These are phyloP conservation scores for Cryptosula pallasiana DNA, from an alignment of 2,888 invertebrate species.

Conservation along the genomic window DNA sequence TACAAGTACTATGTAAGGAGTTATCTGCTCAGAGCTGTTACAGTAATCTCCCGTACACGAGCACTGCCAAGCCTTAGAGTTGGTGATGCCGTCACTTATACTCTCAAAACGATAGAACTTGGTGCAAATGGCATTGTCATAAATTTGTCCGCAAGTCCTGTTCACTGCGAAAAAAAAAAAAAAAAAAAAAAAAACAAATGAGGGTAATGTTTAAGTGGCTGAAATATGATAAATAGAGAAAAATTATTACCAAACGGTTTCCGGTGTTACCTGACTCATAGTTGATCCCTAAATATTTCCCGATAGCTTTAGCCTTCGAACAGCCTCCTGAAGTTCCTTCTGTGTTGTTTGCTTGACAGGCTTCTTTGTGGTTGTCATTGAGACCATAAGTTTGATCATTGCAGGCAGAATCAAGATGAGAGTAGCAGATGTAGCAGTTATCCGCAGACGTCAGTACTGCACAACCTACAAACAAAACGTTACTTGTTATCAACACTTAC, in stretches of 20 bases:
- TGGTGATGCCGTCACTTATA: background rate
- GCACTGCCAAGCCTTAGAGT: background rate
- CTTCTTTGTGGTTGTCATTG: background rate
- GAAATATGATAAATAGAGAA: background rate
- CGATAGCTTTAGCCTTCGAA: background rate
- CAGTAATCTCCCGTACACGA: background rate
- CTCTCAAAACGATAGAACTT: background rate
- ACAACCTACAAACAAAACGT: too few species aligned
- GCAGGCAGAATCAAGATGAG: background rate
- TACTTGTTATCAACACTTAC: too few species aligned
- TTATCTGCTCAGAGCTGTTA: background rate
- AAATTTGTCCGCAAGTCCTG: background rate
- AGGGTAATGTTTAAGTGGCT: background rate
- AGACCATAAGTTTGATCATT: background rate
- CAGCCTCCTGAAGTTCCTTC: background rate
- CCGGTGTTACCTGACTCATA: background rate
- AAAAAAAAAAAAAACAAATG: background rate
- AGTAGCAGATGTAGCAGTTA: constrained; percentile 7
- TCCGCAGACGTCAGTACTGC: background rate
- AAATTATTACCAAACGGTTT: background rate
- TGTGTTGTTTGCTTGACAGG: background rate
- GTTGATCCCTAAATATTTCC: background rate
- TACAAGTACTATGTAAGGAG: background rate
- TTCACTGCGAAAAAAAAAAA: background rate
- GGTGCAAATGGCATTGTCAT: background rate